Evolutionary conservation across 2,888 invertebrate species (phyloP).

Genomic region (Sycophila texana): DNA sequence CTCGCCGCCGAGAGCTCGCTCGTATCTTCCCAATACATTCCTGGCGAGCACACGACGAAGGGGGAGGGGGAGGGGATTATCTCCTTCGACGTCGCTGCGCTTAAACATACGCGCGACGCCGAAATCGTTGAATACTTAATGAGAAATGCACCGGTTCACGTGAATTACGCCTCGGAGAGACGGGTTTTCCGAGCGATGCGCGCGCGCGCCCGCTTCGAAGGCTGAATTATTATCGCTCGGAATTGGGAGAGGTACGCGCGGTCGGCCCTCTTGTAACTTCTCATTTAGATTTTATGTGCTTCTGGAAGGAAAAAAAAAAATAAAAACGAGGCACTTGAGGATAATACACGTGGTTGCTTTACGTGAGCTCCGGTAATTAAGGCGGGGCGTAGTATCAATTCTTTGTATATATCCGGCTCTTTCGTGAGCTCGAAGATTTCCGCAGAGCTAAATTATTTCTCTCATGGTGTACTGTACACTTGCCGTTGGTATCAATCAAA

Average conservation of each 20-base stretch:
- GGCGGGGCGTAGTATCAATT: neutral
- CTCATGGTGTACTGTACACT: too few relatives aligned
- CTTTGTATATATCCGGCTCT: neutral
- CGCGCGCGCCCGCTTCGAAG: slow-evolving; percentile 9
- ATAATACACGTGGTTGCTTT: slow-evolving; percentile 27
- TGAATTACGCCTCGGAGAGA: slow-evolving; percentile 11
- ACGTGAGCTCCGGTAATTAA: slow-evolving; percentile 49
- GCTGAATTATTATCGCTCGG: slow-evolving; percentile 20
- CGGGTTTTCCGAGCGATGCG: neutral
- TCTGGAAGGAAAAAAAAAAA: slow-evolving; percentile 18
- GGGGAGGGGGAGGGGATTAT: neutral
- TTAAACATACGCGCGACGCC: slow-evolving; percentile 9
- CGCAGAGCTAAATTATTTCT: too few relatives aligned
- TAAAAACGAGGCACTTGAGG: slow-evolving; percentile 29
- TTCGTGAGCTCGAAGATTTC: too few relatives aligned
- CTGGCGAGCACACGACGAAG: neutral
- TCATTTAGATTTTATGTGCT: slow-evolving; percentile 22
- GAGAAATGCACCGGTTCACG: slow-evolving; percentile 29
- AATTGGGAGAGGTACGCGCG: slow-evolving; percentile 21
- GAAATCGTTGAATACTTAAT: slow-evolving; percentile 21
- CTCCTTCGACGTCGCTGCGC: neutral
- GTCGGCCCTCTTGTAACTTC: slow-evolving; percentile 31
- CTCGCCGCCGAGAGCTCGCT: neutral
- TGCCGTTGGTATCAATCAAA: too few relatives aligned
- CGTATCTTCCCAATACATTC: neutral